Conservation (phyloP, 2,113 vertebrate species). For the Syngnathus typhle region DNA sequence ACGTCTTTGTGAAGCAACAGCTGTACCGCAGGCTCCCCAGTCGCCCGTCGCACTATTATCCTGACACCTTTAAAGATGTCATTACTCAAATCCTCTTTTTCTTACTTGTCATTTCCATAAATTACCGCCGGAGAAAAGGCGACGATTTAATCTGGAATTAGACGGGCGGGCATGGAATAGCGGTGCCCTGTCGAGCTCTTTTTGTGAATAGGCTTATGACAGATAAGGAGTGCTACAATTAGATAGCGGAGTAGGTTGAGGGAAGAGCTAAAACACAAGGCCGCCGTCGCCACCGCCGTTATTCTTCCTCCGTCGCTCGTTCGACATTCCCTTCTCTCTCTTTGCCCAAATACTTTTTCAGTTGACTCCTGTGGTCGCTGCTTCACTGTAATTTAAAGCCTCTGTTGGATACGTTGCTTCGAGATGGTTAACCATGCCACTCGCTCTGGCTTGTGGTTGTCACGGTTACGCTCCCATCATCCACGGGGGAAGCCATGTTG, state of each 20-base stretch:
- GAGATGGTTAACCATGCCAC: neutral
- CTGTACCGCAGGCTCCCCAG: constrained; percentile 48
- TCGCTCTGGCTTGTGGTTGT: neutral
- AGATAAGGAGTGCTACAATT: constrained; percentile 69
- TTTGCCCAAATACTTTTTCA: neutral
- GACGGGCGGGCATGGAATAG: constrained; percentile 59
- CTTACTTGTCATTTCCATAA: constrained; percentile 73
- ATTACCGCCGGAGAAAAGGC: constrained; percentile 67
- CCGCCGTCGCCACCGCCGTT: constrained; percentile 12
- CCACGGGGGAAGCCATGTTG: neutral
- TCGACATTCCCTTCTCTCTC: neutral
- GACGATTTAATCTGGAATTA: constrained; percentile 68
- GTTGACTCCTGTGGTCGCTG: neutral
- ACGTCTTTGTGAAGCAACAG: constrained; percentile 43
- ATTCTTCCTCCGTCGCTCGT: constrained; percentile 19
- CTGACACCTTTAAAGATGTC: constrained; percentile 70
- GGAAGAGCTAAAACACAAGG: constrained; percentile 34
- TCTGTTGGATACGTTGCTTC: neutral
- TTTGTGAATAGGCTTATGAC: constrained; percentile 65
- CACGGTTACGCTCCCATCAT: neutral
- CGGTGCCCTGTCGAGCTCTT: constrained; percentile 61
- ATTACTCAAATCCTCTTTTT: constrained; percentile 75
- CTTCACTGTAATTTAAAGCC: neutral
- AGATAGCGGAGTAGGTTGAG: constrained; percentile 55
- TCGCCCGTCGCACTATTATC: constrained; percentile 59